Conservation (phyloP, 2,797 vertebrate genomes). For the Mallotus villosus region DNA sequence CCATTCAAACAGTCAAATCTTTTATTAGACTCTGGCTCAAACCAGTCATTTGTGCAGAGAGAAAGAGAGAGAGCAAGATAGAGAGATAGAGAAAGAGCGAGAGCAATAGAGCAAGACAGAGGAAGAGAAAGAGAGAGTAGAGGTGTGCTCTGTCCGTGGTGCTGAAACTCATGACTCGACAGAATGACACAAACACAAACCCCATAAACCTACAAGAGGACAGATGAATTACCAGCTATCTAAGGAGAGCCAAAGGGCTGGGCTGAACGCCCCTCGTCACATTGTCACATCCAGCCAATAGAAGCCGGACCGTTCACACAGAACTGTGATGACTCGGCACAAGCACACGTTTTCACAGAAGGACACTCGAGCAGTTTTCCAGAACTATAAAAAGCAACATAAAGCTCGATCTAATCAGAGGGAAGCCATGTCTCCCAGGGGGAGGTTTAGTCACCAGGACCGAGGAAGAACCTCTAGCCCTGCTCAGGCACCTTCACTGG, state of each 20-base stretch:
- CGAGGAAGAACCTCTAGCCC: too few species aligned
- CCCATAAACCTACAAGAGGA: slow-evolving; percentile 29
- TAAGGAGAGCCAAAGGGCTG: neutral
- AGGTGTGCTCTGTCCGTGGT: slow-evolving; percentile 36
- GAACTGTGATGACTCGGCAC: slow-evolving; percentile 54
- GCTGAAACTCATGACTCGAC: slow-evolving; percentile 36
- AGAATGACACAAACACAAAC: neutral
- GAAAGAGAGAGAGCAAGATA: too few species aligned
- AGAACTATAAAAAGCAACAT: slow-evolving; percentile 46
- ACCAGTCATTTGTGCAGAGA: neutral
- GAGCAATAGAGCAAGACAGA: neutral
- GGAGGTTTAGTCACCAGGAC: too few species aligned
- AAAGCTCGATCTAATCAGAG: slow-evolving; percentile 41
- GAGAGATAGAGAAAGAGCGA: too few species aligned
- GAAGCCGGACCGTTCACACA: slow-evolving; percentile 38
- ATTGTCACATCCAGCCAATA: slow-evolving; percentile 36
- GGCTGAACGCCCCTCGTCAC: slow-evolving; percentile 21
- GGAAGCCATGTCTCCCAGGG: too few species aligned
- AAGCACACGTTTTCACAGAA: slow-evolving; percentile 49
- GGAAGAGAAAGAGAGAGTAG: too few species aligned
- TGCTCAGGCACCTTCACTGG: neutral
- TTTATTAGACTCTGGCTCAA: slow-evolving; percentile 22
- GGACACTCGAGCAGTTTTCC: slow-evolving; percentile 46
- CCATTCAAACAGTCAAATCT: slow-evolving; percentile 50
- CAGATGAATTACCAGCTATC: neutral